Base-by-base conservation (phyloP, 1,140 invertebrate species). In the Druon quercuslanigerum region DNA sequence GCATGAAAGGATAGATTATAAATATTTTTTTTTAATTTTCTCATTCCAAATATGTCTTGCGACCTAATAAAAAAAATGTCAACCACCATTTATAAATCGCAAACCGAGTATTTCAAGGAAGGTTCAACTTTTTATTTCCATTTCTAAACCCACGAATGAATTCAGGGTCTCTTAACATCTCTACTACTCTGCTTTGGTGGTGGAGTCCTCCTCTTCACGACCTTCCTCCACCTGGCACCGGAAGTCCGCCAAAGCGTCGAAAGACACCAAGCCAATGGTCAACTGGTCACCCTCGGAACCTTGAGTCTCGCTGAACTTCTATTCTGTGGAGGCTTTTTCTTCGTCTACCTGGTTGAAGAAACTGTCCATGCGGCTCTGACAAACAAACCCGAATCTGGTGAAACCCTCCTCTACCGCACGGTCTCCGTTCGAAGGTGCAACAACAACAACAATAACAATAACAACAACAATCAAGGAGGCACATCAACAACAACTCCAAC, bases 181-280 rank as follows among this genome's bases (percentile, higher is more conserved):
- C 85, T 95, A 50, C 86, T 96, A 60, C 92, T 95, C 19, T 96
- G 95, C 87, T 96, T 96, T 87, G 95, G 95, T 13, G 96, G 95
- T n/a, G 96, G 96, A 2, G 96, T 97, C 2, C 92, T 97, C 51
- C 88, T 97, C 14, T 95, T 94, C 82, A 96, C 96, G 3, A 95
- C 95, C 19, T 95, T 96, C 83, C 87, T 96, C 7, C 96, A 97
- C 85, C 91, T 97, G 60, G 93, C 96, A 54, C 96, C 96, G 2
- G 96, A 96, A 89, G 94, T 96, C 0, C 91, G 94, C 51, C 92
- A 93, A 73, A 92, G 91, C 76, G 92, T 94, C 16, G 89, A 91
- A 11, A 79, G 78, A 2, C 88, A 91, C 40, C 87, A 92, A 50
- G 79, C 83, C 0, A 90, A 87, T 51, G 88, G 85, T 2, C 87